Base-by-base conservation (phyloP, 2,113 vertebrate species). In the Psilopogon haemacephalus region DNA sequence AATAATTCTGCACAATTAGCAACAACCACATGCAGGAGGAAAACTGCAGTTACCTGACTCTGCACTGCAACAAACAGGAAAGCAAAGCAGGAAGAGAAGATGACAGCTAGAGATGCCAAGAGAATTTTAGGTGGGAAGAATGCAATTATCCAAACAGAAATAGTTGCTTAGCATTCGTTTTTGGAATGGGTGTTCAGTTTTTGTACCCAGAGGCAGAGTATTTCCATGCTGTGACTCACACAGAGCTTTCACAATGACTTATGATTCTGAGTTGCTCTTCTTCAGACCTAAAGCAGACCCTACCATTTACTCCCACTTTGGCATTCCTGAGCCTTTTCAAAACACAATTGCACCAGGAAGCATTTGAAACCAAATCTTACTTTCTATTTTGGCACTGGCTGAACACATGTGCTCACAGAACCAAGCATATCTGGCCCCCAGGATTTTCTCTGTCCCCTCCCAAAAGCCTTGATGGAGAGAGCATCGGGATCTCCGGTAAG, bases 101-200 rank as follows among this genome's bases (percentile, higher is more conserved):
- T 13, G 30, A 56, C 20, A 48, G 83, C 19, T 60, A 2, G 1
- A 70, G 37, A 15, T 67, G 64, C 69, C 54, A 35, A 32, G 48
- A 60, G 50, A 81, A 71, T 44, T n/a, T 9, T 1, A 78, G n/a
- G n/a, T 42, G n/a, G 73, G 32, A 81, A 81, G 60, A 72, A 84
- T 23, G 44, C 28, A 92, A 94, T 92, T 90, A 96, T 62, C 76
- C 30, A 38, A 50, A 62, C 8, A 81, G 56, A 92, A 95, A 95
- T 12, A 84, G 88, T 48, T 93, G 16, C 56, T 14, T 18, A 81
- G 38, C 9, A 14, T 63, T 80, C 67, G 2, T 63, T 94, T 93
- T 79, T 73, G 33, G 89, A 89, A 83, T 80, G 55, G 2, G 5
- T 26, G 15, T 63, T 59, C 56, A 10, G 7, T 54, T 93, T 78